Conservation (phyloP, 2,113 vertebrate genomes). For the Hippolais icterina region DNA sequence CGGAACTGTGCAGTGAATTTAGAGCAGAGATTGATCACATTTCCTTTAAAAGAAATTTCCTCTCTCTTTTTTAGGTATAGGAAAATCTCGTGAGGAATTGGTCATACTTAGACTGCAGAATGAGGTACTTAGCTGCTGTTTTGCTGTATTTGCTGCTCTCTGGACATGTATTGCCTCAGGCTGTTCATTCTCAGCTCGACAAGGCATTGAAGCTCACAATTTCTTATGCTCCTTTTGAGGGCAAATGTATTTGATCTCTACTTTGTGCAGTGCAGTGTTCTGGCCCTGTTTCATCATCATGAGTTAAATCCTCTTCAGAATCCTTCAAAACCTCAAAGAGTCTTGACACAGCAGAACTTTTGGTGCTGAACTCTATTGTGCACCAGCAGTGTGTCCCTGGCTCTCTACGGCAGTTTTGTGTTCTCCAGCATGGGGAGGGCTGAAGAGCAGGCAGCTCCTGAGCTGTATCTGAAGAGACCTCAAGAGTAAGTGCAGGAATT, state of each 20-base stretch:
- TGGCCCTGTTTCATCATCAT: not conserved
- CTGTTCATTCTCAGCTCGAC: constrained; percentile 15
- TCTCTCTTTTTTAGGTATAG: not conserved
- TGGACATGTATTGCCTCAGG: constrained; percentile 48
- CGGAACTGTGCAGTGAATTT: not conserved
- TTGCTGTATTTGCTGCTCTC: not conserved
- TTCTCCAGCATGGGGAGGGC: not conserved
- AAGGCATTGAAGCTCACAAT: not conserved
- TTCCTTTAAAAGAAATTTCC: not conserved
- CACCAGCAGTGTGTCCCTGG: not conserved
- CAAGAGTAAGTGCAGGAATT: not conserved
- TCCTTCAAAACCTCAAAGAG: not conserved
- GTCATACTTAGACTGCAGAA: not conserved
- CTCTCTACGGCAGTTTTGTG: not conserved
- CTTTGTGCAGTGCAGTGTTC: constrained; percentile 9
- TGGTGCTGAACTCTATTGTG: not conserved
- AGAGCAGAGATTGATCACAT: not conserved
- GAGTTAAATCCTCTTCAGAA: constrained; percentile 26
- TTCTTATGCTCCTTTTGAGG: constrained; percentile 26
- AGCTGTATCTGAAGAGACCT: not conserved
- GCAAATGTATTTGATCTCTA: constrained; percentile 30
- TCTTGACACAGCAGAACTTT: not conserved
- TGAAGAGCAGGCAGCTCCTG: not conserved
- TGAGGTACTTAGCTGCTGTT: not conserved
- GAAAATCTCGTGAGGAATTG: not conserved